Percentiles rank a stretch among this genome's conserved stretches.
These are phyloP conservation scores for Hephaestus fuliginosus DNA, from an alignment of 2,797 vertebrate genomes.

Conservation along the genomic window DNA sequence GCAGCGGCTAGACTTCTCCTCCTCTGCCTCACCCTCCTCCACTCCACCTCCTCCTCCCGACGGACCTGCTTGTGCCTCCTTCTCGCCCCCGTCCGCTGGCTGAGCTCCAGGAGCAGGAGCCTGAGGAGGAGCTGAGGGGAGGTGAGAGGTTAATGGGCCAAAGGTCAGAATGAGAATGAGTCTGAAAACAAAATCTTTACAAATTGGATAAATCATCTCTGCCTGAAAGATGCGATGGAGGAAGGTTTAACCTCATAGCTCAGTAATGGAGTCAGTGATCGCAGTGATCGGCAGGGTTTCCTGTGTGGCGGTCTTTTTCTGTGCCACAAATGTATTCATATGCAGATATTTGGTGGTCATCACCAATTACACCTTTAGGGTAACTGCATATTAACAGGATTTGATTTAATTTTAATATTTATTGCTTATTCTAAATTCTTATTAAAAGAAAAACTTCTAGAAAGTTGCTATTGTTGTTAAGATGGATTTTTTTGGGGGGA, in stretches of 20 bases:
- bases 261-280: not conserved
- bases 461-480: not conserved
- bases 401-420: too few relatives aligned
- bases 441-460: not conserved
- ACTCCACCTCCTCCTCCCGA: conserved; percentile 37
- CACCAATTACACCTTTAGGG: not conserved
- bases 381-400: not conserved
- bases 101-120: conserved; percentile 75
- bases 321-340: not conserved
- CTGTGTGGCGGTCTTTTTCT: not conserved
- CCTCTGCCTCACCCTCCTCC: conserved; percentile 25
- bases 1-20: conserved; percentile 81
- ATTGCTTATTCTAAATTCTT: not conserved
- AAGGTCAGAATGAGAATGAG: not conserved
- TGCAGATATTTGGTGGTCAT: not conserved
- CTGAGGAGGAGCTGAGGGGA: conserved; percentile 84
- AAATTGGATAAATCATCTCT: not conserved
- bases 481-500: not conserved
- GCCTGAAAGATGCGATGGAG: not conserved
- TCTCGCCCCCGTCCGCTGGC: not conserved
- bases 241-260: not conserved
- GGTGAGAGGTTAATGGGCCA: not conserved
- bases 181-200: not conserved
- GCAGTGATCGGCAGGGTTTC: not conserved
- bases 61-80: conserved; percentile 54